A percentile compares a stretch with the other conserved stretches of the same genome.
Evolutionary conservation across 2,113 vertebrate genomes (phyloP).

Genomic region (Dissostichus mawsoni): DNA sequence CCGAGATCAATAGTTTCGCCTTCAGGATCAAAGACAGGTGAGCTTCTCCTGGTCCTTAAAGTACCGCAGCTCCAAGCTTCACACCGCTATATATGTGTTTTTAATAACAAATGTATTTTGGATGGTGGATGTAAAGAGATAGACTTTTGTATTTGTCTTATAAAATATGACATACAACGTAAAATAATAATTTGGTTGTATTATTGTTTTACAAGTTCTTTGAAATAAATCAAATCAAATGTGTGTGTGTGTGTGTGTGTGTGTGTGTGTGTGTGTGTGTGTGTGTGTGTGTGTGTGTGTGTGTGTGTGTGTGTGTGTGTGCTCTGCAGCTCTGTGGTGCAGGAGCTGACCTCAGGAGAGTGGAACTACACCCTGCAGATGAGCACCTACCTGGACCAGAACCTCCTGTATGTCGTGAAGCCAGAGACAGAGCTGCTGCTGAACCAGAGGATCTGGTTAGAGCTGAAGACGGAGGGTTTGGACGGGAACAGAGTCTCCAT

Average conservation of each 20-base stretch:
- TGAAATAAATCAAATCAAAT: too few species aligned
- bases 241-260: background rate
- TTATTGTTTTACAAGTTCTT: too few species aligned
- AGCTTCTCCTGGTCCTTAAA: background rate
- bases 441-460: background rate
- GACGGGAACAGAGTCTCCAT: background rate
- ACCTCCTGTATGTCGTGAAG: accelerated
- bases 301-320: background rate
- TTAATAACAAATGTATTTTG: too few species aligned
- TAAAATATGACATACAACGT: too few species aligned
- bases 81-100: too few species aligned
- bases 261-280: background rate
- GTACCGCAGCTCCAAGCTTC: too few species aligned
- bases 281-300: background rate
- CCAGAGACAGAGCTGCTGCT: background rate
- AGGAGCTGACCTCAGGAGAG: background rate
- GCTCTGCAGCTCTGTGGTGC: background rate
- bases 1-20: background rate
- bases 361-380: background rate
- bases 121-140: too few species aligned
- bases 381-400: background rate
- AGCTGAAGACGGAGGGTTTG: background rate
- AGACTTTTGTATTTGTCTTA: too few species aligned
- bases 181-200: too few species aligned
- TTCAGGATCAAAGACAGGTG: background rate